A percentile compares a stretch with the other conserved stretches of the same genome.
Evolutionary conservation across 2,113 vertebrate genomes (phyloP).

Genomic region (Plectropomus leopardus): DNA sequence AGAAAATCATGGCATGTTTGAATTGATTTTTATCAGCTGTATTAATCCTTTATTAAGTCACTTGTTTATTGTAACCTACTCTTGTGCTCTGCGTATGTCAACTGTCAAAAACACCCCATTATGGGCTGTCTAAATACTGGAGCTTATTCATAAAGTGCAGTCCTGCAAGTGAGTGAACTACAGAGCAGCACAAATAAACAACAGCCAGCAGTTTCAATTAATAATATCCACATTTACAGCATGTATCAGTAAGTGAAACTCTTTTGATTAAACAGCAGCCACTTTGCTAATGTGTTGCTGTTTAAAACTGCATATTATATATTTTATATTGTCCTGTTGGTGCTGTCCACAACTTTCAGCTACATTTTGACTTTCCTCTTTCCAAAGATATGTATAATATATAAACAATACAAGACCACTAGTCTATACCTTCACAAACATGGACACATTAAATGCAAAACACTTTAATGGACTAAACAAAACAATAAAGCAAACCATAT

Average conservation of each 20-base stretch:
- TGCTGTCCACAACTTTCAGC: no score
- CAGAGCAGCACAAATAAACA: constrained; percentile 2
- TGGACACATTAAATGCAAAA: not conserved
- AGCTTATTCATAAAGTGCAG: constrained; percentile 21
- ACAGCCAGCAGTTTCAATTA: not conserved
- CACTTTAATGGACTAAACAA: not conserved
- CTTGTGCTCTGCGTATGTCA: constrained; percentile 2
- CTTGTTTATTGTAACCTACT: not conserved
- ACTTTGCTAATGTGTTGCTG: not conserved
- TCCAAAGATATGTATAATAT: no score
- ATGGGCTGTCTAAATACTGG: constrained; percentile 2
- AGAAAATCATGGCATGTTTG: not conserved
- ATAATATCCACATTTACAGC: not conserved
- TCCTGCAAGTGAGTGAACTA: not conserved
- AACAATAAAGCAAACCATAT: not conserved
- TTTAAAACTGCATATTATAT: not conserved
- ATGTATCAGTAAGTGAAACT: constrained; percentile 1
- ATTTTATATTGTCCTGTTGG: no score
- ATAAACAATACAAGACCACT: no score
- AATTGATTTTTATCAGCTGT: constrained; percentile 3
- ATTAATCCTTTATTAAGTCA: constrained; percentile 3
- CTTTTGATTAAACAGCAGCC: not conserved
- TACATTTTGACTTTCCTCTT: no score
- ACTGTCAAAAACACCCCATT: constrained; percentile 24
- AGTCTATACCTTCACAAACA: not conserved